Evolutionary conservation across 2,113 vertebrate genomes (phyloP).

Genomic region (western clawed frog (Xenopus tropicalis)): DNA sequence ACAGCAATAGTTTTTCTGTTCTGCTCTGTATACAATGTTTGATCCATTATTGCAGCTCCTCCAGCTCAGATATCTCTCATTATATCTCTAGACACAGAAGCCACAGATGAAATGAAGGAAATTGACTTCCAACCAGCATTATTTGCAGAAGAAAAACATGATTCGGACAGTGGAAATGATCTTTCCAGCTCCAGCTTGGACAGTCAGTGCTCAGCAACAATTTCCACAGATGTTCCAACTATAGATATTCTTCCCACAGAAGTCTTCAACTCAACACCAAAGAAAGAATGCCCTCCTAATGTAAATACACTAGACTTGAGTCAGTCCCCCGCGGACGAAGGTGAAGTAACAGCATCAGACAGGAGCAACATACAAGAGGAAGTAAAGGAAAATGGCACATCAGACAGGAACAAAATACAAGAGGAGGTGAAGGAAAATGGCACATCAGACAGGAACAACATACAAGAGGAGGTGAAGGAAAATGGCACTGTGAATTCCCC

Average conservation of each 20-base stretch:
- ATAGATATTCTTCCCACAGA: rapidly evolving
- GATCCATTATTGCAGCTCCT: background rate
- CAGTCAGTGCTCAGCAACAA: background rate
- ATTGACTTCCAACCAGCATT: background rate
- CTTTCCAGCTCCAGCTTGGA: rapidly evolving
- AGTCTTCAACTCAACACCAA: constrained; percentile 14
- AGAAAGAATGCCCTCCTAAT: constrained; percentile 5
- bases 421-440: too few species aligned
- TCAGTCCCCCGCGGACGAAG: constrained; percentile 34
- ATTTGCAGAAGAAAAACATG: rapidly evolving
- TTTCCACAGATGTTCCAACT: rapidly evolving
- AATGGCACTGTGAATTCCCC: constrained; percentile 38
- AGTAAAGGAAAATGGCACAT: too few species aligned
- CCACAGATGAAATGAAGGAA: background rate
- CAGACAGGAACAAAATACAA: too few species aligned
- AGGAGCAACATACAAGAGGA: too few species aligned
- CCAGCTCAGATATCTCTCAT: background rate
- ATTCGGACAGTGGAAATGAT: rapidly evolving
- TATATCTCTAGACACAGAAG: background rate
- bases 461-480: rapidly evolving
- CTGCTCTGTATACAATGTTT: too few species aligned
- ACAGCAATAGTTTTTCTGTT: too few species aligned
- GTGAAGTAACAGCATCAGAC: background rate
- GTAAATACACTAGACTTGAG: constrained; percentile 50
- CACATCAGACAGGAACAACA: background rate